Conservation (phyloP, 37 sponge, comb jelly and placozoan species). For the Ephydatia muelleri region DNA sequence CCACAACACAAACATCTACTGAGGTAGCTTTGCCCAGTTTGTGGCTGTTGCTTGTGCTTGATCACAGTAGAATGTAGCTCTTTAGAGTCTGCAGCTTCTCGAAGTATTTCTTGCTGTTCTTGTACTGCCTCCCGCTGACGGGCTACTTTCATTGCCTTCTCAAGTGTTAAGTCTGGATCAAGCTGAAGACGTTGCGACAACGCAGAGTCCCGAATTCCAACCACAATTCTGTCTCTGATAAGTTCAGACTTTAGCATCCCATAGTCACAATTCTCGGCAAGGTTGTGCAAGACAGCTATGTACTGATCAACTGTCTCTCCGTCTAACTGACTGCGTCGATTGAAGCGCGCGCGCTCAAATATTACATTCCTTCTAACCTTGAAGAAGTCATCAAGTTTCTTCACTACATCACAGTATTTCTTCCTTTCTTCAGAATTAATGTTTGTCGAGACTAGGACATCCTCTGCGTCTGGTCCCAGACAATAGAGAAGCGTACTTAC, state of each 20-base stretch:
- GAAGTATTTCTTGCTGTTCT: slow-evolving; percentile 25
- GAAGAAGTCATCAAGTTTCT: slow-evolving; percentile 9
- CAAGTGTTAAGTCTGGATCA: slow-evolving; percentile 5
- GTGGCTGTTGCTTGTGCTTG: neutral
- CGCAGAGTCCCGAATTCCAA: slow-evolving; percentile 1
- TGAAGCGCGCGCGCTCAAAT: neutral
- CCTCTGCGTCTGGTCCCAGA: slow-evolving; percentile 21
- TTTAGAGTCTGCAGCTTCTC: neutral
- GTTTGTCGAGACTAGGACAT: neutral
- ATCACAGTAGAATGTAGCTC: no score
- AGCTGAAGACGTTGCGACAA: slow-evolving; percentile 23
- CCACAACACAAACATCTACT: slow-evolving; percentile 14
- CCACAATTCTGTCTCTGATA: slow-evolving; percentile 9
- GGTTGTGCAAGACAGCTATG: slow-evolving; percentile 15
- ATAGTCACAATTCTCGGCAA: slow-evolving; percentile 15
- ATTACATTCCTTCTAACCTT: neutral
- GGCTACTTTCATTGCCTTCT: slow-evolving; percentile 6
- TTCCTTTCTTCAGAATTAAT: slow-evolving; percentile 2
- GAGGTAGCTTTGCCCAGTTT: neutral
- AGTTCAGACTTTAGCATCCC: slow-evolving; percentile 10
- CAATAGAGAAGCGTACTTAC: slow-evolving; percentile 2
- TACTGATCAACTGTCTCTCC: slow-evolving; percentile 19
- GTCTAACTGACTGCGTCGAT: neutral
- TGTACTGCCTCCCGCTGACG: slow-evolving; percentile 13
- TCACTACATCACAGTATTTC: slow-evolving; percentile 9